Evolutionary conservation across 2,113 vertebrate genomes (phyloP).

Genomic region (Ptyas mucosa): DNA sequence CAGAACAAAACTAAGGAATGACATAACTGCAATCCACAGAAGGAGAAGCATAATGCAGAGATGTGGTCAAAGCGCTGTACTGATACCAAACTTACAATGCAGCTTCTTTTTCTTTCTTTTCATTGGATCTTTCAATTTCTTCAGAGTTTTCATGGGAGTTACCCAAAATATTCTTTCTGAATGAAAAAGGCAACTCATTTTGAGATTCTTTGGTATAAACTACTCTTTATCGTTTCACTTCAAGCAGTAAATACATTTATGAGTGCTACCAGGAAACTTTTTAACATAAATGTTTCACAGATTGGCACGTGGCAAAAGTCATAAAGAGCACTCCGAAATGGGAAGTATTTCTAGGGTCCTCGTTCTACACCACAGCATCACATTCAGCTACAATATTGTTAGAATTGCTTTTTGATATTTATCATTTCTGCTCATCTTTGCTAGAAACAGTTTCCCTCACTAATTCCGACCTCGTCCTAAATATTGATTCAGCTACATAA

Average conservation of each 20-base stretch:
- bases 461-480: not conserved
- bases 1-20: slow-evolving; percentile 27
- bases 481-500: not conserved
- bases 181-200: slow-evolving; percentile 63
- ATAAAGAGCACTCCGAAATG: not conserved
- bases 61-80: slow-evolving; percentile 19
- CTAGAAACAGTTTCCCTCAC: not conserved
- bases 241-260: not conserved
- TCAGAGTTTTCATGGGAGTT: slow-evolving; percentile 74
- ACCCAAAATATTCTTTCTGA: slow-evolving; percentile 86
- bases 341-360: not conserved
- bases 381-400: not conserved
- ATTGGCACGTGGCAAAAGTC: not conserved
- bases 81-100: slow-evolving; percentile 82
- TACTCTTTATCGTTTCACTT: slow-evolving; percentile 26
- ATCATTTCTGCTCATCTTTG: not conserved
- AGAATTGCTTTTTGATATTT: not conserved
- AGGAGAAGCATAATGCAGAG: slow-evolving; percentile 26
- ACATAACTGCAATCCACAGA: slow-evolving; percentile 44
- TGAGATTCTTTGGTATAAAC: slow-evolving; percentile 17
- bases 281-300: not conserved
- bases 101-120: slow-evolving; percentile 89
- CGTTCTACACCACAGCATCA: not conserved
- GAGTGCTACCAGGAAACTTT: not conserved
- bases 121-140: slow-evolving; percentile 85